Evolutionary conservation across 1,140 invertebrate genomes (phyloP).

Genomic region (Dreissena polymorpha): DNA sequence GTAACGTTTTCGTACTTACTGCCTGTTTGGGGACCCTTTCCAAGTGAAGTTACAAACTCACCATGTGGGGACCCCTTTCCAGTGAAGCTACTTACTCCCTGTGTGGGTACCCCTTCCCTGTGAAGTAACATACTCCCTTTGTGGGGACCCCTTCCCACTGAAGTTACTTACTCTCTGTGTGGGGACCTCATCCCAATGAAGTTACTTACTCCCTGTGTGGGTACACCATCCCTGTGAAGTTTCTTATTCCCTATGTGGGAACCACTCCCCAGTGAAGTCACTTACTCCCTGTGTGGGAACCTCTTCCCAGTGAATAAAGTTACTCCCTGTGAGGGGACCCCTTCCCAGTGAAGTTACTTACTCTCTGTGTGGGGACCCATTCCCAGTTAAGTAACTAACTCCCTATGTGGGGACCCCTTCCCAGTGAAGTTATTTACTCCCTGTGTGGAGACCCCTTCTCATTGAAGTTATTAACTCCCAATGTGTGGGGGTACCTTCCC

Average conservation of each 20-base stretch:
- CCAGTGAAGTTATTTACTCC: neutral
- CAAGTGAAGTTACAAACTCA: neutral
- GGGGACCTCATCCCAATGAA: neutral
- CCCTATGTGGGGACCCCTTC: neutral
- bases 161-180: neutral
- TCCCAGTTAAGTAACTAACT: neutral
- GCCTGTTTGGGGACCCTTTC: neutral
- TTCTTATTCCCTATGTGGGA: neutral
- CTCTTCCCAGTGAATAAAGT: neutral
- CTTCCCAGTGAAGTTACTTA: neutral
- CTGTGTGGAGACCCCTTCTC: neutral
- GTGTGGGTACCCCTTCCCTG: neutral
- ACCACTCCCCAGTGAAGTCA: neutral
- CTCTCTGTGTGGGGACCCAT: neutral
- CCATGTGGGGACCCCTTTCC: neutral
- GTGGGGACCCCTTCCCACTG: neutral
- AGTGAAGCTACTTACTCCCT: neutral
- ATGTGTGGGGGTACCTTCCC: neutral
- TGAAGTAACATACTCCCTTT: neutral
- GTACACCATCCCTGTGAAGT: neutral
- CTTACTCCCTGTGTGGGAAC: neutral
- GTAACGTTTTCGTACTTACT: neutral
- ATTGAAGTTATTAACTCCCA: neutral
- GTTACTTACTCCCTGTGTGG: constrained; percentile 3
- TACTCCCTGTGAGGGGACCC: neutral